Percentiles rank a stretch among this genome's conserved stretches.
Evolutionary conservation across 2,797 vertebrate genomes (phyloP).

Genomic region (Eospalax fontanierii): DNA sequence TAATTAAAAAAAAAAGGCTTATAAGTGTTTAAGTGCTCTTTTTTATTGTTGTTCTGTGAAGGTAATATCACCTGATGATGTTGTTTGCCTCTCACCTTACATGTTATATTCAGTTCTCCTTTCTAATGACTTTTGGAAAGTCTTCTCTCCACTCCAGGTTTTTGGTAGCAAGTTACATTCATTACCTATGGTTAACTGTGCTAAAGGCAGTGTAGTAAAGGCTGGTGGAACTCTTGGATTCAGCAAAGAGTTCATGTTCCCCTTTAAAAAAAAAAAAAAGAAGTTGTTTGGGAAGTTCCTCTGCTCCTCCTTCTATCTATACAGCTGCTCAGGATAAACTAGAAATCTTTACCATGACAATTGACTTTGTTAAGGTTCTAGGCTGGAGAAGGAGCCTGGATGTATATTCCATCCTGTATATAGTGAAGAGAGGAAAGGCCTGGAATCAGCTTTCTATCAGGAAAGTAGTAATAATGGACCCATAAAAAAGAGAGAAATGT

Average conservation of each 20-base stretch:
- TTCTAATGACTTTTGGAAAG: background rate
- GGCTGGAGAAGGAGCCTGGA: background rate
- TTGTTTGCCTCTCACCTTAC: slow-evolving; percentile 22
- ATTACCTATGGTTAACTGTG: background rate
- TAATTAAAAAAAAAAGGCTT: no score
- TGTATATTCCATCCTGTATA: background rate
- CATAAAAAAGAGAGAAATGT: background rate
- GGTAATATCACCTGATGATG: background rate
- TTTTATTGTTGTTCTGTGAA: background rate
- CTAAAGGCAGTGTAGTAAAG: background rate
- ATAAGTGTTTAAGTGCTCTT: background rate
- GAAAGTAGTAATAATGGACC: background rate
- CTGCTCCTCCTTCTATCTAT: background rate
- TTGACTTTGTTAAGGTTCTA: background rate
- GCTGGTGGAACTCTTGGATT: background rate
- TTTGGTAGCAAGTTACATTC: background rate
- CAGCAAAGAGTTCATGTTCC: background rate
- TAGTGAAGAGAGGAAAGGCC: background rate
- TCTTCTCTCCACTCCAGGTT: background rate
- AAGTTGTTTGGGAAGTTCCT: background rate
- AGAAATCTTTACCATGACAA: background rate
- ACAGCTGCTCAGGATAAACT: background rate
- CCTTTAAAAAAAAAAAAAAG: background rate
- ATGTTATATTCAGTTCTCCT: background rate
- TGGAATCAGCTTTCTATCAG: background rate